These are phyloP conservation scores for Dermatemys mawii DNA, from an alignment of 2,113 vertebrate species.

Conservation along the genomic window DNA sequence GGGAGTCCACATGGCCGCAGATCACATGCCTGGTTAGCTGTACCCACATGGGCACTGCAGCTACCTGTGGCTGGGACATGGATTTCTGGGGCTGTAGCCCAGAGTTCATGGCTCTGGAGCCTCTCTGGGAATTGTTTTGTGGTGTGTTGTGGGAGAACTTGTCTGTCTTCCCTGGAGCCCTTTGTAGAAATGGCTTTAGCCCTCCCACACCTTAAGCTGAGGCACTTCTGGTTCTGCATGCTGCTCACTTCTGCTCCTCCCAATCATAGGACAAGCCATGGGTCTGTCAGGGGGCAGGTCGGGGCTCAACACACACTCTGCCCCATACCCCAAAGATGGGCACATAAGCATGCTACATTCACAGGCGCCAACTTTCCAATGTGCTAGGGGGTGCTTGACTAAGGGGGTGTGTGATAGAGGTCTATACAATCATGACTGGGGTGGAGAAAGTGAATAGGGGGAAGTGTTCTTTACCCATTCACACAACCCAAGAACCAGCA, in stretches of 20 bases:
- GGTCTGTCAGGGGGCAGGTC: background rate
- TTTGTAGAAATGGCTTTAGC: background rate
- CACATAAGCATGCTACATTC: background rate
- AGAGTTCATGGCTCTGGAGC: background rate
- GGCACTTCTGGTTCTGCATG: background rate
- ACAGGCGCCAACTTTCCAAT: too few species aligned
- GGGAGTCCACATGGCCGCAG: background rate
- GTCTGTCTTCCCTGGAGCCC: background rate
- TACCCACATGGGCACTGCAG: background rate
- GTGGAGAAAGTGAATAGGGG: too few species aligned
- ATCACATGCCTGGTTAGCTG: background rate
- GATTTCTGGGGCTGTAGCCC: background rate
- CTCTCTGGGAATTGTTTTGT: background rate
- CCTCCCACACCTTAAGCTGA: background rate
- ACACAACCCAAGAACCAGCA: too few species aligned
- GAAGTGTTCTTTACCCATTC: too few species aligned
- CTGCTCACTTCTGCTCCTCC: background rate
- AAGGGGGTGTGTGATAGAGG: too few species aligned
- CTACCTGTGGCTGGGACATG: too few species aligned
- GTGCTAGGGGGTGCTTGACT: too few species aligned
- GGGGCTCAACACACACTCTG: background rate
- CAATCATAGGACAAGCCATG: background rate
- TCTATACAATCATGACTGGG: too few species aligned
- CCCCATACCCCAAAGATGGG: background rate
- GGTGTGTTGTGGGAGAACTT: background rate